These are phyloP conservation scores for Polyergus mexicanus DNA, from an alignment of 1,140 invertebrate species.

Conservation along the genomic window DNA sequence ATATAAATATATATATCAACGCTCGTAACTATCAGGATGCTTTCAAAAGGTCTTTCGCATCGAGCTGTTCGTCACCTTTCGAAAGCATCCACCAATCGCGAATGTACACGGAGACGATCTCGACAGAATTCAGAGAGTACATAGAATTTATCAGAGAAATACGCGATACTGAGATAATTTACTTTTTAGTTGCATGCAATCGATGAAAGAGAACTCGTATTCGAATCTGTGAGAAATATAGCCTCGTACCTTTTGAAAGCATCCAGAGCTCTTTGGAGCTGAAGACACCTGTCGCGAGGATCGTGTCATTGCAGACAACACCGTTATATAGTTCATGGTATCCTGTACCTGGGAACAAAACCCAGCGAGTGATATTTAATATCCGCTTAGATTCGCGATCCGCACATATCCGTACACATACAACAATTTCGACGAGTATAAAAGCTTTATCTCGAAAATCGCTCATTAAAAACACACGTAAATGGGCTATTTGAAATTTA, in stretches of 20 bases:
- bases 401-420: not conserved
- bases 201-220: slow-evolving; percentile 38
- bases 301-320: slow-evolving; percentile 99
- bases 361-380: slow-evolving; percentile 72
- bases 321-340: slow-evolving; percentile 99
- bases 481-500: not conserved
- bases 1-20: not conserved
- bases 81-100: slow-evolving; percentile 82
- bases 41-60: slow-evolving; percentile 84
- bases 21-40: slow-evolving; percentile 76
- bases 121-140: not conserved
- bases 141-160: slow-evolving; percentile 11
- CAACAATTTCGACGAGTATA: slow-evolving; percentile 6
- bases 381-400: not conserved
- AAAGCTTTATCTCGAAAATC: not conserved
- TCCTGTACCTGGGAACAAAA: slow-evolving; percentile 90
- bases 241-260: slow-evolving; percentile 95
- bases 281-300: slow-evolving; percentile 99
- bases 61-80: slow-evolving; percentile 83
- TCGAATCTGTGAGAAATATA: slow-evolving; percentile 65
- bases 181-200: slow-evolving; percentile 20
- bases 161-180: not conserved
- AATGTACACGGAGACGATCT: not conserved
- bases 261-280: slow-evolving; percentile 99
- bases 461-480: not conserved